phyloP scores from a whole-genome alignment of 2,797 vertebrate genomes.

The Peromyscus attwateri region DNA sequence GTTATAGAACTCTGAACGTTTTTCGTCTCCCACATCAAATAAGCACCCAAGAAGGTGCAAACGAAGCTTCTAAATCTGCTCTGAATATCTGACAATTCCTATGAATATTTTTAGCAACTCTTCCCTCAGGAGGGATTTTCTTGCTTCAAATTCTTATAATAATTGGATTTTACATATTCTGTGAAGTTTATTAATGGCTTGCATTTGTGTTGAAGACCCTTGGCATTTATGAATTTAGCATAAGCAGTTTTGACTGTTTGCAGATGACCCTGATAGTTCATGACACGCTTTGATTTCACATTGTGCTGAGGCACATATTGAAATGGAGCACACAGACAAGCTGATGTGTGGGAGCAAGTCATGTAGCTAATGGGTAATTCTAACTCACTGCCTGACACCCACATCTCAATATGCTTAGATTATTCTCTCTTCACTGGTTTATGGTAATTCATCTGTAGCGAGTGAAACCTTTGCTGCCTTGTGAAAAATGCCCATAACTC shows the following conservation, averaged over 20 bases:
- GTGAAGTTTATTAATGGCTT: constrained; percentile 42
- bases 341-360: constrained; percentile 26
- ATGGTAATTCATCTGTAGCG: not conserved
- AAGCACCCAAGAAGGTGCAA: not conserved
- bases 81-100: not conserved
- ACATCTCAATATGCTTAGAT: not conserved
- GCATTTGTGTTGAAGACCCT: not conserved
- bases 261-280: not conserved
- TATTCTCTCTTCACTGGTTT: not conserved
- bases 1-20: not conserved
- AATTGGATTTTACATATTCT: constrained; percentile 15
- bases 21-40: not conserved
- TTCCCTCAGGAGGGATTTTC: constrained; percentile 4
- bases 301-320: constrained; percentile 19
- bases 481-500: not conserved
- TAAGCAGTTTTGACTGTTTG: constrained; percentile 35
- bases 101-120: not conserved
- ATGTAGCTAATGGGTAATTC: constrained; percentile 13
- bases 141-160: not conserved
- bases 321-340: not conserved
- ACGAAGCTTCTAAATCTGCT: constrained; percentile 39
- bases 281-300: constrained; percentile 5
- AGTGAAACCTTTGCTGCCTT: constrained; percentile 16
- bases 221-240: not conserved
- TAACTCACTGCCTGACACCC: constrained; percentile 1